Percentiles rank a stretch among this genome's conserved stretches.
Conservation (phyloP, 2,888 invertebrate species). For the Blera fallax region DNA sequence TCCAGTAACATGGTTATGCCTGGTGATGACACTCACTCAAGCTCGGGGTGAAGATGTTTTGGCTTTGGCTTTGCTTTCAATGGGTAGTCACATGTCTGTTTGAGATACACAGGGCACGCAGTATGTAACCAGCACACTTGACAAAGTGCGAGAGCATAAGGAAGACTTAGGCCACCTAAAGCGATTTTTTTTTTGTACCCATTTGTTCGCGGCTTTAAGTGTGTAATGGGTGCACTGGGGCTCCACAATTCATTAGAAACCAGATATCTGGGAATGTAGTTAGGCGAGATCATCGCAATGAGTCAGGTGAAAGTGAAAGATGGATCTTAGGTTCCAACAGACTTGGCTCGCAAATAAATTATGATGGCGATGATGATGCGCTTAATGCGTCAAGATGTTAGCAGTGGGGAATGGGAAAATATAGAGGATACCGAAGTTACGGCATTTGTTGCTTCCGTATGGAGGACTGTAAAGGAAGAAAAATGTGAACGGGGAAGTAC, state of each 20-base stretch:
- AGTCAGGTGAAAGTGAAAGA: conserved; percentile 60
- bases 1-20: background rate
- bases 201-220: conserved; percentile 25
- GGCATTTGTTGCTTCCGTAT: background rate
- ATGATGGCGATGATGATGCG: background rate
- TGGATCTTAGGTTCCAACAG: conserved; percentile 21
- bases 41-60: conserved; percentile 24
- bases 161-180: background rate
- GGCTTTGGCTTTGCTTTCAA: conserved; percentile 3
- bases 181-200: conserved; percentile 7
- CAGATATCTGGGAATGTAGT: conserved; percentile 55
- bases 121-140: background rate
- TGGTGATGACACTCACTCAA: conserved; percentile 7
- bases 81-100: background rate
- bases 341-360: conserved; percentile 20
- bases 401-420: background rate
- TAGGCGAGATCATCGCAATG: conserved; percentile 47
- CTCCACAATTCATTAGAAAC: conserved; percentile 58
- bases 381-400: background rate
- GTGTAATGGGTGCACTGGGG: conserved; percentile 63
- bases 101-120: background rate
- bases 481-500: background rate
- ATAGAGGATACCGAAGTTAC: background rate
- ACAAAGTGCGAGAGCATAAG: background rate
- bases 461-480: background rate